Evolutionary conservation across 2,797 vertebrate genomes (phyloP), one percentile per base, ranked within the genome.

Genomic region (Amniataba percoides): DNA sequence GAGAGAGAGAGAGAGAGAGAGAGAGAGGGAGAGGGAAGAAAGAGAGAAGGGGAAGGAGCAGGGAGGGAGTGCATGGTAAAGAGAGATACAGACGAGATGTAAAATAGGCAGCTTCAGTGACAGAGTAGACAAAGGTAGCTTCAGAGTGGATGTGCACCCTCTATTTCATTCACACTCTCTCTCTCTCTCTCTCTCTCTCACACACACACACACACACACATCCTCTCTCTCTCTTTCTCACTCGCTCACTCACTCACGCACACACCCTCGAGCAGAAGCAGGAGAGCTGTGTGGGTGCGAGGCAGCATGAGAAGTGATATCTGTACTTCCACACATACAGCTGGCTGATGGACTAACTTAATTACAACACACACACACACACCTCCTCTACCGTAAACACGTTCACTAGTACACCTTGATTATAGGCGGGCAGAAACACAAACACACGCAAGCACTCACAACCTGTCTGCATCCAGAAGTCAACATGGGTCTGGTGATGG

Each of bases 401-500:
- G 51, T 67, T 78, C 39, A 31, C 42, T 49, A 71, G 76, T 72
- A 81, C 74, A 72, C 80, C 42, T 88, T 82, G 56, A 61, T 62
- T 70, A 69, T 4, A 79, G 70, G 21, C 43, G 3, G 40, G 51
- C 21, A 31, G 2, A 39, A 51, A 43, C 49, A 61, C 53, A 73
- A 40, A 49, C 69, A 43, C 43, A 60, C 55, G 1, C 31, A 45
- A 51, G 31, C 56, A 67, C 80, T 71, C 67, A 23, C 76, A 83
- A 42, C 65, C 78, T 62, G 81, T 86, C 82, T 70, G 51, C 68
- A 42, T 49, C 74, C 80, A 85, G 73, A 81, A 92, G 89, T 88
- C 90, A 92, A 91, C 84, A 96, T 96, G 95, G 95, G 95, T 84
- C 72, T 95, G 51, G 95, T 95, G 76, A 88, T 95, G 89, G 95